phyloP scores from a whole-genome alignment of 2,797 vertebrate species.

The Monodelphis domestica region DNA sequence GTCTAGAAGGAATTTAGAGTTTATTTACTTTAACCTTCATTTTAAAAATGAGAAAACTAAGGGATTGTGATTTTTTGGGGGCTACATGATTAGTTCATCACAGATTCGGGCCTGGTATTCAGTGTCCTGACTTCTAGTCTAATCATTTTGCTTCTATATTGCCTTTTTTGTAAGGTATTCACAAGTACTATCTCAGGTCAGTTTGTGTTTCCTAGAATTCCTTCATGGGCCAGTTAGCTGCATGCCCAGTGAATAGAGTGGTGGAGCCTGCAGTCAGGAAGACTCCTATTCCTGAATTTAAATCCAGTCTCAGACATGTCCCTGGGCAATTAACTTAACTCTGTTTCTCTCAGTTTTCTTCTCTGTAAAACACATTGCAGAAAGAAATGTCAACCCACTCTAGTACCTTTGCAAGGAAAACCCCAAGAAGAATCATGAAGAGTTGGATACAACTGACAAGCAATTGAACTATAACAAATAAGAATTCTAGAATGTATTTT shows the following conservation, averaged over 20 bases:
- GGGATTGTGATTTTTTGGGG: conserved; percentile 23
- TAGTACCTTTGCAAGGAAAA: too few relatives aligned
- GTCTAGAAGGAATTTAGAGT: neutral
- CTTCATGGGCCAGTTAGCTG: neutral
- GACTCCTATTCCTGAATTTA: too few relatives aligned
- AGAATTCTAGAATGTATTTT: neutral
- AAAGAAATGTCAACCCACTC: too few relatives aligned
- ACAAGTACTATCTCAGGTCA: neutral
- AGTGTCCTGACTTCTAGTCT: conserved; percentile 4
- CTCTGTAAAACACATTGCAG: too few relatives aligned
- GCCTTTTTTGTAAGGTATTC: neutral
- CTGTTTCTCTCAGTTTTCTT: too few relatives aligned
- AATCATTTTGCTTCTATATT: conserved; percentile 1
- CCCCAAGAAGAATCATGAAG: too few relatives aligned
- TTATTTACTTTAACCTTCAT: conserved; percentile 13
- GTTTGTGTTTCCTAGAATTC: neutral
- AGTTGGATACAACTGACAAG: too few relatives aligned
- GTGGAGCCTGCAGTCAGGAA: too few relatives aligned
- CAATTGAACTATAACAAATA: too few relatives aligned
- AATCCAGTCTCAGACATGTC: too few relatives aligned
- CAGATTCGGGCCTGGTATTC: conserved; percentile 8
- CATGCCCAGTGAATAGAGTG: too few relatives aligned
- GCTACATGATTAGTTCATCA: conserved; percentile 22
- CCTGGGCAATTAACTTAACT: too few relatives aligned
- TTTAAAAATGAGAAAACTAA: neutral